phyloP scores from a whole-genome alignment of 2,113 vertebrate genomes.

The Neotragus moschatus region DNA sequence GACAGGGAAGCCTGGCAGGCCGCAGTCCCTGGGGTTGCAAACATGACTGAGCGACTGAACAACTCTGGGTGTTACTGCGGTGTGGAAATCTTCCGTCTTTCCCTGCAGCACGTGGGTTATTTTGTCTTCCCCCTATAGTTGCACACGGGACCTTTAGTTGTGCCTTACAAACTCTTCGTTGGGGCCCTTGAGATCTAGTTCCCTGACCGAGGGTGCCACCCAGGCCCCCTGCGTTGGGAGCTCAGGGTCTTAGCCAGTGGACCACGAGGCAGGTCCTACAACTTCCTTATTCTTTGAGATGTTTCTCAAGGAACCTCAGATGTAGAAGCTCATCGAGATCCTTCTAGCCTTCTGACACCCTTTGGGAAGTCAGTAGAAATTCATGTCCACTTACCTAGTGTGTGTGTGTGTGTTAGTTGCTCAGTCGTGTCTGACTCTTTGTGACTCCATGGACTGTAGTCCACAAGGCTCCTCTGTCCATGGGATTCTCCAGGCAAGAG shows the following conservation, averaged over 20 bases:
- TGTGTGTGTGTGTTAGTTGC: background rate
- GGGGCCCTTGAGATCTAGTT: background rate
- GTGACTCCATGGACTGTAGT: background rate
- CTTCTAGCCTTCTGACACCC: background rate
- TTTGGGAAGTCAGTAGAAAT: background rate
- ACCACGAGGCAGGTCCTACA: rapidly evolving
- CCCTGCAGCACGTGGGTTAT: background rate
- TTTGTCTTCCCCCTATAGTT: rapidly evolving
- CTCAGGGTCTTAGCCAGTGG: background rate
- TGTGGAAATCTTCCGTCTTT: background rate
- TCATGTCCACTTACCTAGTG: background rate
- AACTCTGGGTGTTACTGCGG: rapidly evolving
- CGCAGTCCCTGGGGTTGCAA: rapidly evolving
- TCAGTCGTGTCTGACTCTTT: background rate
- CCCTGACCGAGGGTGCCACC: background rate
- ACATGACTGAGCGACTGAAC: rapidly evolving
- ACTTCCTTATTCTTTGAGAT: background rate
- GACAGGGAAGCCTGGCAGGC: rapidly evolving
- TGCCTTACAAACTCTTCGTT: rapidly evolving
- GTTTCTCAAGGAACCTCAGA: background rate
- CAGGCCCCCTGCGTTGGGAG: rapidly evolving
- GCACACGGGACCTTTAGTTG: background rate
- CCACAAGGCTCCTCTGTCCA: background rate
- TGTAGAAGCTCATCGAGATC: background rate
- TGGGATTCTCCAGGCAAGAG: background rate